Conservation (phyloP, 2,797 vertebrate species). For the Rhinophrynus dorsalis region DNA sequence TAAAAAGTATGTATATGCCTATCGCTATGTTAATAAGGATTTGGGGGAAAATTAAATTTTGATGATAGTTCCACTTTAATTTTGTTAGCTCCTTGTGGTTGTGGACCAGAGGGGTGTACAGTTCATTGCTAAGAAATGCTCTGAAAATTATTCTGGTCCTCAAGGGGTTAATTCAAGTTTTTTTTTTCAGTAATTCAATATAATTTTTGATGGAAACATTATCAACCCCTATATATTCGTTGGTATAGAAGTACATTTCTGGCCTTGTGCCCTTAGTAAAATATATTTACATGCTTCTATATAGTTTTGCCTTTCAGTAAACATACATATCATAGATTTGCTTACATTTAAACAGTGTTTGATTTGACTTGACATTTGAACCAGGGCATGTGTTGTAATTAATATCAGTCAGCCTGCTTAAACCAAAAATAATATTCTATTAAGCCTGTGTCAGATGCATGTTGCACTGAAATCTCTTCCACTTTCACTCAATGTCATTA, state of each 20-base stretch:
- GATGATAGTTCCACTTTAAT: too few species aligned
- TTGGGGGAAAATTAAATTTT: too few species aligned
- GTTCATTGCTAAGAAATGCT: too few species aligned
- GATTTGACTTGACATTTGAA: not conserved
- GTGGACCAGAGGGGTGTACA: too few species aligned
- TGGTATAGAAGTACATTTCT: not conserved
- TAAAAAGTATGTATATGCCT: too few species aligned
- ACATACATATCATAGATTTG: not conserved
- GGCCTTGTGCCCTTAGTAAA: not conserved
- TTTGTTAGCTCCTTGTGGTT: too few species aligned
- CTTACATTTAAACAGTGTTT: not conserved
- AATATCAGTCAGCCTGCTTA: conserved; percentile 18
- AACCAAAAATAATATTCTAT: conserved; percentile 28
- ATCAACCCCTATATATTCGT: too few species aligned
- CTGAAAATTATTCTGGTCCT: too few species aligned
- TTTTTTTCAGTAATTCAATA: too few species aligned
- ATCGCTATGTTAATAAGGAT: too few species aligned
- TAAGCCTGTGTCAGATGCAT: conserved; percentile 4
- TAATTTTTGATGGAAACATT: too few species aligned
- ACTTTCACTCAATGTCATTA: conserved; percentile 34
- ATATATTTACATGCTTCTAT: not conserved
- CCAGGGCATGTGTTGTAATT: not conserved
- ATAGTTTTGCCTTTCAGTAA: not conserved
- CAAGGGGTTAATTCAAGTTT: too few species aligned
- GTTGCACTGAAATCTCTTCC: not conserved